Percentiles rank a stretch among this genome's conserved stretches.
These are phyloP conservation scores for Astropecten irregularis DNA, from an alignment of 53 echinoderm and acorn worm species.

Conservation along the genomic window DNA sequence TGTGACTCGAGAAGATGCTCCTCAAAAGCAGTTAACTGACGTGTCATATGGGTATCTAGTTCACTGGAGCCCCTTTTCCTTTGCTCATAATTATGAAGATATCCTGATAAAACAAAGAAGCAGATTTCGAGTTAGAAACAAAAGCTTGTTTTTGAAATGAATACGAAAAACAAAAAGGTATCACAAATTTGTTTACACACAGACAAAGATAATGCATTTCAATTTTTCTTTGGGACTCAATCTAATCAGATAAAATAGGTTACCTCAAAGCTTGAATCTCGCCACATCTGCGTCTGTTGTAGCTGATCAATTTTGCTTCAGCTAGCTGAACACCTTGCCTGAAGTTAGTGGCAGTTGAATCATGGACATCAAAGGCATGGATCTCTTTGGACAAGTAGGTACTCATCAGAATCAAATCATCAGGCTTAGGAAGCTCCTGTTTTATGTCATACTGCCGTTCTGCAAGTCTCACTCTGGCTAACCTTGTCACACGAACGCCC, in stretches of 20 bases:
- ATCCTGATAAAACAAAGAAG: too few relatives aligned
- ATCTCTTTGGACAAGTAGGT: not conserved
- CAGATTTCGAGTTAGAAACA: too few relatives aligned
- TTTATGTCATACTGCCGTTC: not conserved
- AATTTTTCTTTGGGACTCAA: too few relatives aligned
- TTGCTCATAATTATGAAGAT: too few relatives aligned
- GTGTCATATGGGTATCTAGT: not conserved
- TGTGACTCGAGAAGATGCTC: not conserved
- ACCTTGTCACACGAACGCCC: not conserved
- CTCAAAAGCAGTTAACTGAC: not conserved
- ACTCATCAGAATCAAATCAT: not conserved
- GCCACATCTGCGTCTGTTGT: constrained; percentile 7
- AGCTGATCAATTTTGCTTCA: not conserved
- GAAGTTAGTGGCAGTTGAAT: not conserved
- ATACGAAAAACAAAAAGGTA: too few relatives aligned
- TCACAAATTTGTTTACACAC: too few relatives aligned
- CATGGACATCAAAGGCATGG: not conserved
- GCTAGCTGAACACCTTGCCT: not conserved
- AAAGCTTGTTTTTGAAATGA: too few relatives aligned
- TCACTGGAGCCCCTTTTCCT: not conserved
- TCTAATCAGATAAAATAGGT: not conserved
- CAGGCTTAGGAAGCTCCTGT: not conserved
- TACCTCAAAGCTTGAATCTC: constrained; percentile 13
- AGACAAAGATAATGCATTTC: too few relatives aligned
- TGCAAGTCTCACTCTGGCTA: constrained; percentile 5